A percentile compares a stretch with the other conserved stretches of the same genome.
Evolutionary conservation across 2,888 invertebrate species (phyloP).

Genomic region (Plebejus melissa): DNA sequence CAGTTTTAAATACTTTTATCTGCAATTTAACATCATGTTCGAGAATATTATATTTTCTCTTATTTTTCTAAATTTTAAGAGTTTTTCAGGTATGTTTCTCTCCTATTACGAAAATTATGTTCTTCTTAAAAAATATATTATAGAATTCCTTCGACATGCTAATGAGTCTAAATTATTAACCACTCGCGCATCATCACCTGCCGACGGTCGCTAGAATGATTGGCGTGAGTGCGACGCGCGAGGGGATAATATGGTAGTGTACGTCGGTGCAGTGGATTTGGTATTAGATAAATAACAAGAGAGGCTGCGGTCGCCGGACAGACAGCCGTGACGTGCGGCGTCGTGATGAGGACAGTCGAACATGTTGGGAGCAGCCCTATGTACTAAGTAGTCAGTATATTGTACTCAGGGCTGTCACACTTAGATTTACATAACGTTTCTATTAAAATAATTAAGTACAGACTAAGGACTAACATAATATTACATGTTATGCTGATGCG

Average conservation of each 20-base stretch:
- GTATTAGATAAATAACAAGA: conserved; percentile 27
- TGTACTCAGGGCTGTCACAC: neutral
- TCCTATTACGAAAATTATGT: no score
- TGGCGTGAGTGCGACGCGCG: no score
- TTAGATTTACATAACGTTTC: neutral
- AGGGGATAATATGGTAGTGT: neutral
- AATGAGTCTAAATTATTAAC: neutral
- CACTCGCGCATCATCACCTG: no score
- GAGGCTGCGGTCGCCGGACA: conserved; percentile 23
- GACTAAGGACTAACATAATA: no score
- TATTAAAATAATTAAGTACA: no score
- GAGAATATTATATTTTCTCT: neutral
- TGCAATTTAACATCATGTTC: conserved; percentile 10
- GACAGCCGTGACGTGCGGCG: conserved; percentile 24
- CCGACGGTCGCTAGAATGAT: no score
- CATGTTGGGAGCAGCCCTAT: neutral
- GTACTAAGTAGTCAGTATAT: neutral
- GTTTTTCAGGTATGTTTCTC: neutral
- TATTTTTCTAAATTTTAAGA: neutral
- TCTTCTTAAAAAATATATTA: neutral
- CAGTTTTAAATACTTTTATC: conserved; percentile 23
- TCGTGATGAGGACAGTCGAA: conserved; percentile 8
- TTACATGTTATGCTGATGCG: no score
- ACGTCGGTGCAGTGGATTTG: neutral
- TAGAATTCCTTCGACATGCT: neutral